Conservation (phyloP, 2,113 vertebrate species). For the Atherinomorus stipes region DNA sequence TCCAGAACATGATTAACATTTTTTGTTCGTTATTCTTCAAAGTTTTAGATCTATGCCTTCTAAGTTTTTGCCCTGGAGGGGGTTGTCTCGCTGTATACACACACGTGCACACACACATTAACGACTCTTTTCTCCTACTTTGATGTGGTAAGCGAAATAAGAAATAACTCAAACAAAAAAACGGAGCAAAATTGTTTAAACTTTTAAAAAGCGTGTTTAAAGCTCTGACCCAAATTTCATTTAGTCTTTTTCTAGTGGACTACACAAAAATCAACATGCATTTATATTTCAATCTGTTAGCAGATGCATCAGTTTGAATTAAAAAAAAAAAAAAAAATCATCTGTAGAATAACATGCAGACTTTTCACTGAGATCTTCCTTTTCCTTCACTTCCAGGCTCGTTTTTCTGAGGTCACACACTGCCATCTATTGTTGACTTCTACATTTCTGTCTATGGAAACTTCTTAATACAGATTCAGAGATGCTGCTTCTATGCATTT, state of each 20-base stretch:
- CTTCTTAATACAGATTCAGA: background rate
- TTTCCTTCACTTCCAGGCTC: background rate
- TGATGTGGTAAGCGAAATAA: constrained; percentile 40
- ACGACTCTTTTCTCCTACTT: constrained; percentile 29
- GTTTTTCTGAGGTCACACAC: constrained; percentile 41
- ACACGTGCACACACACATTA: constrained; percentile 1
- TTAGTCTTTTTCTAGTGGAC: background rate
- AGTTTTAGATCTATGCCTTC: constrained; percentile 52
- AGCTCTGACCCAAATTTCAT: background rate
- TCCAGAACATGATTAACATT: constrained; percentile 61
- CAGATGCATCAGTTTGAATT: background rate
- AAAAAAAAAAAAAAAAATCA: too few relatives aligned
- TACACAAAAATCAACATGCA: background rate
- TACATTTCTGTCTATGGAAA: constrained; percentile 1
- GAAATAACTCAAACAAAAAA: background rate
- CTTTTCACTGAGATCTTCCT: background rate
- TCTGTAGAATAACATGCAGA: background rate
- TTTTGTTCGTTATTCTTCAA: constrained; percentile 63
- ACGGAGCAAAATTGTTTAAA: constrained; percentile 21
- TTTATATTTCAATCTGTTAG: constrained; percentile 1
- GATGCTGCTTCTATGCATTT: background rate
- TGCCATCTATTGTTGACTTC: constrained; percentile 64
- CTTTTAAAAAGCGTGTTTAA: constrained; percentile 9
- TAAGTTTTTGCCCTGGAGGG: constrained; percentile 45
- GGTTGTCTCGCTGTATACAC: constrained; percentile 17